These are phyloP conservation scores for Akabosia matsudoensis DNA, from an alignment of 1,140 invertebrate genomes.

Conservation along the genomic window DNA sequence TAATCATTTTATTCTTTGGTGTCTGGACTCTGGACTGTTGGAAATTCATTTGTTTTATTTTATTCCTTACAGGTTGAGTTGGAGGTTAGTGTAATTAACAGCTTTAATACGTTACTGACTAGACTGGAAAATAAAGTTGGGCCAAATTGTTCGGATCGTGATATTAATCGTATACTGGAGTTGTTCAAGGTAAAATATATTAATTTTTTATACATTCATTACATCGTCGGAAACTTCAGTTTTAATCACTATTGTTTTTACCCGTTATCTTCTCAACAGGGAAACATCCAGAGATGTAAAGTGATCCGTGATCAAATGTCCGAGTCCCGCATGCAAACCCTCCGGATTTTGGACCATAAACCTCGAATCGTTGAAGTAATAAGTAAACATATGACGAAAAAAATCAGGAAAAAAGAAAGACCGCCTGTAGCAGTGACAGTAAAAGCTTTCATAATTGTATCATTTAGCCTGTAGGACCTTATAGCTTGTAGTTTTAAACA, in stretches of 20 bases:
- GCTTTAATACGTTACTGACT: constrained; percentile 63
- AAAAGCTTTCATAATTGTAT: constrained; percentile 37
- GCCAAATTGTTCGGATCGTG: constrained; percentile 58
- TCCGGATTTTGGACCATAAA: constrained; percentile 88
- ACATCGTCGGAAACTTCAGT: neutral
- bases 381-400: constrained; percentile 80
- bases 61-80: constrained; percentile 55
- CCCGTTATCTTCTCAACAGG: constrained; percentile 58
- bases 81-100: constrained; percentile 61
- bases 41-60: constrained; percentile 21
- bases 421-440: constrained; percentile 52
- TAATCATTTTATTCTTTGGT: no score
- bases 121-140: constrained; percentile 63
- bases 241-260: constrained; percentile 26
- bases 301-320: constrained; percentile 86
- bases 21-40: neutral
- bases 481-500: constrained; percentile 4
- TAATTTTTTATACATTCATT: neutral
- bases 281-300: constrained; percentile 90
- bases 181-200: constrained; percentile 64
- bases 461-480: neutral
- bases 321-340: constrained; percentile 79
- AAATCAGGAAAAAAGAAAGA: constrained; percentile 71
- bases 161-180: constrained; percentile 70
- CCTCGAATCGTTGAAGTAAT: constrained; percentile 82